Conservation (phyloP, 2,888 invertebrate genomes). For the Spialia ferax region DNA sequence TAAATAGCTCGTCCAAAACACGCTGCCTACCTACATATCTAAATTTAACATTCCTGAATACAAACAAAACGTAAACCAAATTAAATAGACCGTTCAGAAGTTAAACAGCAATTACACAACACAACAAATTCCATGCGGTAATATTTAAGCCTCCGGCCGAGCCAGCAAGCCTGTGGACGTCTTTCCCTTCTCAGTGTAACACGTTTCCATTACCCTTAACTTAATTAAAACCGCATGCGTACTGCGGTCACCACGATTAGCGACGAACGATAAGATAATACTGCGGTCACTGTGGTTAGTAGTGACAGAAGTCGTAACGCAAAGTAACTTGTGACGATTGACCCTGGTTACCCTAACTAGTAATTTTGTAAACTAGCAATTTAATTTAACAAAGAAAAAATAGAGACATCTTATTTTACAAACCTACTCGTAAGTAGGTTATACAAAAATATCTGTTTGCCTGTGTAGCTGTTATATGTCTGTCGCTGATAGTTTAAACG, state of each 20-base stretch:
- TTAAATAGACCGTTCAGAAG: constrained; percentile 14
- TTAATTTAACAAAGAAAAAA: too few relatives aligned
- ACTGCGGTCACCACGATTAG: constrained; percentile 49
- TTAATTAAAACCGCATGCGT: constrained; percentile 58
- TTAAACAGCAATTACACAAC: constrained; percentile 26
- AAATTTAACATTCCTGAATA: not conserved
- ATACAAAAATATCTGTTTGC: too few relatives aligned
- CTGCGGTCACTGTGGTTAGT: constrained; percentile 16
- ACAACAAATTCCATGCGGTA: constrained; percentile 42
- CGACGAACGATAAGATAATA: constrained; percentile 40
- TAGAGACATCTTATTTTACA: too few relatives aligned
- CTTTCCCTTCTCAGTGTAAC: constrained; percentile 50
- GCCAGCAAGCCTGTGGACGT: constrained; percentile 7
- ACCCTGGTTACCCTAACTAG: not conserved
- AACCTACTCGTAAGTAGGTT: too few relatives aligned
- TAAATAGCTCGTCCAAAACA: not conserved
- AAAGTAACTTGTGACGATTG: not conserved
- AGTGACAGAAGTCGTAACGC: constrained; percentile 20
- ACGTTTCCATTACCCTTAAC: constrained; percentile 55
- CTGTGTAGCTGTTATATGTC: too few relatives aligned
- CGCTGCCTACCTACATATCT: too few relatives aligned
- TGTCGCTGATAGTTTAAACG: too few relatives aligned
- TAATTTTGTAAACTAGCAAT: too few relatives aligned
- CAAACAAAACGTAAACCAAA: constrained; percentile 10
- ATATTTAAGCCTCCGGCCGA: constrained; percentile 45